Conservation (phyloP, 2,888 invertebrate species). For the Lepas anatifera region DNA sequence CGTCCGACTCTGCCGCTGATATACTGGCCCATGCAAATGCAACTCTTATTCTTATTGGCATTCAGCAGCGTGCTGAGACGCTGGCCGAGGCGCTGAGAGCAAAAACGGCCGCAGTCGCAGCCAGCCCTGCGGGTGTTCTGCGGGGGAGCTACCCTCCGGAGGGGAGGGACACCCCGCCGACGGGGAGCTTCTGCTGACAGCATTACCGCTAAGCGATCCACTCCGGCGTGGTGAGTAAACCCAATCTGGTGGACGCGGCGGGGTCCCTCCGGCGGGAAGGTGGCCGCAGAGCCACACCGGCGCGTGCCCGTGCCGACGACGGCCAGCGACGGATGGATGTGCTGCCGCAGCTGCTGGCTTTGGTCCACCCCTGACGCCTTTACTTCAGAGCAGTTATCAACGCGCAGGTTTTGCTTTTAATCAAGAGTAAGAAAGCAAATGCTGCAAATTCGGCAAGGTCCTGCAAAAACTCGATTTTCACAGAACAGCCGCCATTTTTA, state of each 20-base stretch:
- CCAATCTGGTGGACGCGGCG: background rate
- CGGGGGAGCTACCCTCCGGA: background rate
- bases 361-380: no score
- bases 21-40: constrained; percentile 1
- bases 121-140: background rate
- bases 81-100: background rate
- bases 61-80: background rate
- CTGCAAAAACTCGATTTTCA: no score
- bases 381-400: no score
- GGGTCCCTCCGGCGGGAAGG: background rate
- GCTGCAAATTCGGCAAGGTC: no score
- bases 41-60: background rate
- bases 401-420: no score
- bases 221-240: background rate
- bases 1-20: background rate
- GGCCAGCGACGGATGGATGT: no score
- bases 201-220: background rate
- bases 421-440: no score
- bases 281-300: background rate
- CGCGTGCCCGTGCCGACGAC: background rate
- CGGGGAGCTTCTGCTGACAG: background rate
- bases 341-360: no score
- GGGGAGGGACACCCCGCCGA: no score
- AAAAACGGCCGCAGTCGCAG: background rate
- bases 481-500: no score